Evolutionary conservation across 2,888 invertebrate species (phyloP).

Genomic region (Phrixothrix hirtus): DNA sequence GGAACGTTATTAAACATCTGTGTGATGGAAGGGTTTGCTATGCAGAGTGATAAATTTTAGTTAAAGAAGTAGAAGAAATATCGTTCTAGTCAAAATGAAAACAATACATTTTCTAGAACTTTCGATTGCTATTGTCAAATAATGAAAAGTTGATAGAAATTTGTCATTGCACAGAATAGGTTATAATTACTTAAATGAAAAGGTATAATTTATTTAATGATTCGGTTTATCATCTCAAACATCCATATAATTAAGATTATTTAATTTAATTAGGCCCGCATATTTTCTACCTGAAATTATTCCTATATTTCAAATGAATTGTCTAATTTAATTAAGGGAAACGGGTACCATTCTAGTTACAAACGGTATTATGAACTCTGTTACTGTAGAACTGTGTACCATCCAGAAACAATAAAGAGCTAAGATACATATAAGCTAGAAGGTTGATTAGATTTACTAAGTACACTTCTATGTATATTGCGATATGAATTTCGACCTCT

Average conservation of each 20-base stretch:
- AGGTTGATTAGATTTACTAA: background rate
- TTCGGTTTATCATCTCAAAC: no score
- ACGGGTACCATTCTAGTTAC: constrained; percentile 2
- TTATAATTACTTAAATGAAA: no score
- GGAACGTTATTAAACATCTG: background rate
- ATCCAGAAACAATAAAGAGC: constrained; percentile 6
- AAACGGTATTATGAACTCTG: background rate
- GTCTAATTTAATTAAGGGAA: constrained; percentile 10
- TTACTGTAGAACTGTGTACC: background rate
- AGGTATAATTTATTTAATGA: no score
- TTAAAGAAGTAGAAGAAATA: background rate
- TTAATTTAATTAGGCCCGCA: no score
- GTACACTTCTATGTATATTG: background rate
- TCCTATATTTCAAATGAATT: background rate
- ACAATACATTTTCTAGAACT: no score
- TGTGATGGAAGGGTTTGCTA: background rate
- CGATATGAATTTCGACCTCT: background rate
- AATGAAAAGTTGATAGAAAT: no score
- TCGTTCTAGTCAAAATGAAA: no score
- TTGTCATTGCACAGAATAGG: no score
- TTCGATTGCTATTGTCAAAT: no score
- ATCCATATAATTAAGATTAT: no score
- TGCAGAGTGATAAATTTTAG: background rate
- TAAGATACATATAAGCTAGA: background rate
- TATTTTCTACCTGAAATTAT: no score